Evolutionary conservation across 2,888 invertebrate genomes (phyloP).

Genomic region (Hylaea fasciaria): DNA sequence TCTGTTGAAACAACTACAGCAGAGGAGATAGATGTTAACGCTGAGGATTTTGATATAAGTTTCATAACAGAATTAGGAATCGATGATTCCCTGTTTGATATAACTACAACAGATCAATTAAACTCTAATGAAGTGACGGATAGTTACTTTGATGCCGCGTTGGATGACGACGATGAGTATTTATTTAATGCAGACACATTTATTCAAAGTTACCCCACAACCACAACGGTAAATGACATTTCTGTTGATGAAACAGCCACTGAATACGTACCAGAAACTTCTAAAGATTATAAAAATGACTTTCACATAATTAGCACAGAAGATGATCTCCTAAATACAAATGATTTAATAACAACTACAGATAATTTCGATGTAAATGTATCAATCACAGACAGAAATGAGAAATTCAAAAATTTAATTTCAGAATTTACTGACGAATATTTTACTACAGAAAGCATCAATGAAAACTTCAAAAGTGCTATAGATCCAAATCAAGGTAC

Average conservation of each 20-base stretch:
- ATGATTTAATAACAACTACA: slow-evolving; percentile 1
- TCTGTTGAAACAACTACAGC: neutral
- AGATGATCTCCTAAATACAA: neutral
- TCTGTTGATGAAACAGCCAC: neutral
- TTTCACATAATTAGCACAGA: neutral
- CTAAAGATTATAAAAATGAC: neutral
- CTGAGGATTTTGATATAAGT: neutral
- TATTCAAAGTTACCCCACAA: neutral
- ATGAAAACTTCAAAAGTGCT: neutral
- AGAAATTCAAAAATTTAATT: neutral
- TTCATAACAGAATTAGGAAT: neutral
- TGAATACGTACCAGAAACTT: neutral
- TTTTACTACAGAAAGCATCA: neutral
- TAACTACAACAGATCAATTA: slow-evolving; percentile 2
- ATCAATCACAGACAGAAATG: neutral
- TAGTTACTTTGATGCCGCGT: neutral
- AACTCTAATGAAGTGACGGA: neutral
- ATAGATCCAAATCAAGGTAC: too few species aligned
- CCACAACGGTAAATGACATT: neutral
- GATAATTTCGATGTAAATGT: neutral
- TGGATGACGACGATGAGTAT: slow-evolving; percentile 2
- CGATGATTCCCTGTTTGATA: neutral
- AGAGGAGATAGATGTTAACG: neutral
- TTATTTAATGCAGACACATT: slow-evolving; percentile 3
- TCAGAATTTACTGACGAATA: neutral